Evolutionary conservation across 2,888 invertebrate species (phyloP), one percentile per base, ranked within the genome.

Genomic region (Coecobrya sp.): DNA sequence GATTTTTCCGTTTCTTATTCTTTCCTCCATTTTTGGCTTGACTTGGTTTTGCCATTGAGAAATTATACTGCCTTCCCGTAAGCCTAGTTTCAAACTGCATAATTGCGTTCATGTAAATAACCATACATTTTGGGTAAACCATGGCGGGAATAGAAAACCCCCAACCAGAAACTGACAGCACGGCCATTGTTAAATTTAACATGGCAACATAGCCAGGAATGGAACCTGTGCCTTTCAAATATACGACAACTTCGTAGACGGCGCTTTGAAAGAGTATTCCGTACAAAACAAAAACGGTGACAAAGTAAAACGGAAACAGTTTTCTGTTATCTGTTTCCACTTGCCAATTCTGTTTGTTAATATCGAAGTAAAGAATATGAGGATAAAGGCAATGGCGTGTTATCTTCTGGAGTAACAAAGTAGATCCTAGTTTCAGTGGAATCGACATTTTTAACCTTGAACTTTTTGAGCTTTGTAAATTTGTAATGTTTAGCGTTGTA

Each of bases 61-160:
- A n/a, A n/a, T n/a, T n/a, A n/a, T n/a, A n/a, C n/a, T n/a, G n/a
- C n/a, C n/a, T n/a, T n/a, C n/a, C n/a, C n/a, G n/a, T n/a, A 8
- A 62, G 3, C n/a, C 2, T n/a, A n/a, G 22, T 62, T 62, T 62
- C 59, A 62, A 62, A 62, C n/a, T n/a, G n/a, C n/a, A n/a, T n/a
- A n/a, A n/a, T 19, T 7, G 59, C 59, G n/a, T 62, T 62, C 19
- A 62, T 19, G 59, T 62, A 62, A 22, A 2, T 16, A 19, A 19
- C 59, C n/a, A 62, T 19, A 2, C 10, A 2, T 2, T n/a, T 1
- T 19, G 59, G 19, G n/a, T 19, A 62, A 7, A 16, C n/a, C 1
- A 62, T 62, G n/a, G 59, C 59, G 22, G 59, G 59, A 19, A 62
- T 62, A 8, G 59, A 62, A 62, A 62, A 62, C 3, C 59, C 59